These are phyloP conservation scores for Menidia menidia DNA, from an alignment of 2,797 vertebrate genomes.

Conservation along the genomic window DNA sequence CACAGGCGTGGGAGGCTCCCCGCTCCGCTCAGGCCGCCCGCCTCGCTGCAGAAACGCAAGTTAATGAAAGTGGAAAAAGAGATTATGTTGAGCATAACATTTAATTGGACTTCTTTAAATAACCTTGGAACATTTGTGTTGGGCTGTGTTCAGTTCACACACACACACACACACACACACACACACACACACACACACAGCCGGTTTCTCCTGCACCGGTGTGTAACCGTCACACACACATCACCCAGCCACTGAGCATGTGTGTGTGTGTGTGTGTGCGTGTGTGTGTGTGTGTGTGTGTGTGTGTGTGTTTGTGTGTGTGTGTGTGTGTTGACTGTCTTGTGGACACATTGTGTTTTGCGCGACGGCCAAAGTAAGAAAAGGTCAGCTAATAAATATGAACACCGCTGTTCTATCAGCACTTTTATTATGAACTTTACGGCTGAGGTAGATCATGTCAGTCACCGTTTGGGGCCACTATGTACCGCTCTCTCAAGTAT, in stretches of 20 bases:
- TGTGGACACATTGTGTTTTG: too few relatives aligned
- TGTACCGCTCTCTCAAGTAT: too few relatives aligned
- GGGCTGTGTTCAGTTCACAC: background rate
- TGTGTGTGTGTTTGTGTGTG: too few relatives aligned
- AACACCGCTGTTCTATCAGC: background rate
- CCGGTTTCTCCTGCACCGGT: slow-evolving; percentile 7
- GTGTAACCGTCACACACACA: background rate
- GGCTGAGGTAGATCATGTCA: too few relatives aligned
- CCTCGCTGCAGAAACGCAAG: slow-evolving; percentile 71
- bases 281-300: too few relatives aligned
- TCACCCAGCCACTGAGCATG: background rate
- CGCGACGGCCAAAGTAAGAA: background rate
- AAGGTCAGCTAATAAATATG: background rate
- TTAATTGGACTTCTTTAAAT: slow-evolving; percentile 83
- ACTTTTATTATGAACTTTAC: background rate
- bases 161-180: background rate
- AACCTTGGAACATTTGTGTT: slow-evolving; percentile 60
- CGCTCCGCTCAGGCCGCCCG: slow-evolving; percentile 61
- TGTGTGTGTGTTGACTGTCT: too few relatives aligned
- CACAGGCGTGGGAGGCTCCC: slow-evolving; percentile 55
- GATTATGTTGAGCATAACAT: slow-evolving; percentile 78
- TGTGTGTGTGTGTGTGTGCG: too few relatives aligned
- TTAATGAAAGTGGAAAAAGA: slow-evolving; percentile 80
- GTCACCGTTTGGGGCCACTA: too few relatives aligned
- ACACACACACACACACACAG: background rate